Evolutionary conservation across 2,888 invertebrate species (phyloP).

Genomic region (Eupithecia centaureata): DNA sequence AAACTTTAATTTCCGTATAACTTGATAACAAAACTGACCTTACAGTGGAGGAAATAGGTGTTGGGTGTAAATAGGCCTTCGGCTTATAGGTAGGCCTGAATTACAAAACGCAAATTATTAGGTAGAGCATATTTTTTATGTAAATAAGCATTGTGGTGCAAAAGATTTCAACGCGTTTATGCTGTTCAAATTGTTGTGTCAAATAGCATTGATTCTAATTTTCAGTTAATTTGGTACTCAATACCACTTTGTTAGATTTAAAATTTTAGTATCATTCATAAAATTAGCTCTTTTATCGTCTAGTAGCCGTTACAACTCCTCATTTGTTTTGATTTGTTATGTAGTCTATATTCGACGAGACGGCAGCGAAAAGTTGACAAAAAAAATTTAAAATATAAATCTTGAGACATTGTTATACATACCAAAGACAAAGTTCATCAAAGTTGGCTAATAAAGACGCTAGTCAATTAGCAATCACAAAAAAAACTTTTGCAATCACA

Average conservation of each 20-base stretch:
- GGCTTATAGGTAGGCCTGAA: background rate
- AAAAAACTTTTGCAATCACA: background rate
- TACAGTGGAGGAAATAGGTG: slow-evolving; percentile 5
- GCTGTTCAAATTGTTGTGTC: background rate
- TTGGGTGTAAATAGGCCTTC: slow-evolving; percentile 17
- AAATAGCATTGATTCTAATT: background rate
- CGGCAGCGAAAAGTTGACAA: background rate
- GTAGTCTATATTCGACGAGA: background rate
- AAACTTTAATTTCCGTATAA: slow-evolving; percentile 6
- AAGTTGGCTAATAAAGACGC: too few species aligned
- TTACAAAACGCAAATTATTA: slow-evolving; percentile 1
- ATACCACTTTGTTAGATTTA: background rate
- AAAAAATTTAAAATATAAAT: too few species aligned
- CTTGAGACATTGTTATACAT: too few species aligned
- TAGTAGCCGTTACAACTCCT: background rate
- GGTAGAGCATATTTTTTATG: background rate
- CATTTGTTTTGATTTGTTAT: background rate
- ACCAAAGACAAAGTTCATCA: too few species aligned
- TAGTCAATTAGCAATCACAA: too few species aligned
- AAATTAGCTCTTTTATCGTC: too few species aligned
- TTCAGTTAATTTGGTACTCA: background rate
- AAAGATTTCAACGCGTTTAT: slow-evolving; percentile 9
- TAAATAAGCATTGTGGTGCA: background rate
- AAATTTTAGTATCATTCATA: background rate
- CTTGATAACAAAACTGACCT: slow-evolving; percentile 11